Evolutionary conservation across 2,888 invertebrate species (phyloP), one percentile per base, ranked within the genome.

Genomic region (Molanna angustata): DNA sequence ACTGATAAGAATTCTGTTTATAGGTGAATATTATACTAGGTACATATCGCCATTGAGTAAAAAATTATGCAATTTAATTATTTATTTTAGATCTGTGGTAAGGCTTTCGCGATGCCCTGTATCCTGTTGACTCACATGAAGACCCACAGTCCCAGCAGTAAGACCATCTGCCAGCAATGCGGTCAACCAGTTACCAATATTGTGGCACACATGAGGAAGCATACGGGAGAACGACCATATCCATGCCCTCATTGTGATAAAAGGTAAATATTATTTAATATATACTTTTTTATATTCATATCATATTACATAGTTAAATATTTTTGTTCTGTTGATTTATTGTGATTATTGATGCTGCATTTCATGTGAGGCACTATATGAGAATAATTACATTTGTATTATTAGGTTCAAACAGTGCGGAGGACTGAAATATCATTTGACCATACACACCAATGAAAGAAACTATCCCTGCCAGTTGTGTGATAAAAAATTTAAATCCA

Each of bases 401-500:
- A n/a, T 19, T 40, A 57, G 57, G 17, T 58, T 58, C 37, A 58
- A 51, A 11, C 58, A 58, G 21, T 17, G 11, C 16, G 33, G 49
- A 17, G 54, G 45, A 18, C 47, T 58, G 6, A 54, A 47, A 20
- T 58, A 58, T 37, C 58, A 58, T 22, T 39, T 58, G 13, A 55
- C 55, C 4, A 40, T 33, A 16, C 58, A 58, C 41, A 58, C 58
- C 4, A 51, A 51, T n/a, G 58, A 58, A 22, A 48, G 55, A 31
- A 58, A 58, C 21, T 55, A 42, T 22, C 19, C n/a, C 6, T 58
- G 58, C 17, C n/a, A 35, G 11, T 14, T 39, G 17, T 58, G 58
- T 41, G 45, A 32, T 31, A 58, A 58, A 27, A 55, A 43, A 14
- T 58, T 55, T 20, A 58, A 55, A 31, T 52, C 54, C 1, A 52